Conservation (phyloP, 2,113 vertebrate species). For the Ceuthmochares aereus region DNA sequence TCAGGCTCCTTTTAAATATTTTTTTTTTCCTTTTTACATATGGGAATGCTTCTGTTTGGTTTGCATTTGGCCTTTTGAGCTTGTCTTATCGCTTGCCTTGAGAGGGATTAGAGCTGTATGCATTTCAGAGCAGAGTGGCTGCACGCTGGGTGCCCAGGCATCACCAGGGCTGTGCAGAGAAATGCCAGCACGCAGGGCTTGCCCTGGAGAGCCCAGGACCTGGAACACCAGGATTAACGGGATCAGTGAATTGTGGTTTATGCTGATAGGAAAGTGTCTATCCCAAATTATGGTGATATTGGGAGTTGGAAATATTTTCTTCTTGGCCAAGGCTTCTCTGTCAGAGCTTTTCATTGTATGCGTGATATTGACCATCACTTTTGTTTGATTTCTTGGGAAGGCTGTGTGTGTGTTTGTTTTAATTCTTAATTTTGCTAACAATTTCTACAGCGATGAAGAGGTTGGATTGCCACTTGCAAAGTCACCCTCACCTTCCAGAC, state of each 20-base stretch:
- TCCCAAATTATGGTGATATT: not conserved
- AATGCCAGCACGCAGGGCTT: not conserved
- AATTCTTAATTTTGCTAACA: not conserved
- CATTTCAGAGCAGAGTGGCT: constrained; percentile 24
- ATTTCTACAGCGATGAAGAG: not conserved
- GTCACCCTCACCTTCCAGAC: not conserved
- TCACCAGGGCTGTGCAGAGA: not conserved
- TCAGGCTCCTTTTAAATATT: not conserved
- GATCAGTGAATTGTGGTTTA: not conserved
- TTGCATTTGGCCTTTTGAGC: constrained; percentile 48
- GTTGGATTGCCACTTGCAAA: not conserved
- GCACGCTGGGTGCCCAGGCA: not conserved
- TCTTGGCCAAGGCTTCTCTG: not conserved
- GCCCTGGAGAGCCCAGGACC: not conserved
- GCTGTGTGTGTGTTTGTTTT: no score
- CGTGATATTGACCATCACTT: rapidly evolving
- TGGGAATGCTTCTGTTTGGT: constrained; percentile 27
- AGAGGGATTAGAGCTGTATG: constrained; percentile 31
- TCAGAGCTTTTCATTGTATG: not conserved
- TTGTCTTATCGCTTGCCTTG: constrained; percentile 28
- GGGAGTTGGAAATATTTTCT: not conserved
- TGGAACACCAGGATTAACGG: not conserved
- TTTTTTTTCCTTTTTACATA: not conserved
- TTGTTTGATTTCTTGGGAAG: not conserved
- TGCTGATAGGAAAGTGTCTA: not conserved